These are phyloP conservation scores for Petrolisthes cinctipes DNA, from an alignment of 2,888 invertebrate species.

Conservation along the genomic window DNA sequence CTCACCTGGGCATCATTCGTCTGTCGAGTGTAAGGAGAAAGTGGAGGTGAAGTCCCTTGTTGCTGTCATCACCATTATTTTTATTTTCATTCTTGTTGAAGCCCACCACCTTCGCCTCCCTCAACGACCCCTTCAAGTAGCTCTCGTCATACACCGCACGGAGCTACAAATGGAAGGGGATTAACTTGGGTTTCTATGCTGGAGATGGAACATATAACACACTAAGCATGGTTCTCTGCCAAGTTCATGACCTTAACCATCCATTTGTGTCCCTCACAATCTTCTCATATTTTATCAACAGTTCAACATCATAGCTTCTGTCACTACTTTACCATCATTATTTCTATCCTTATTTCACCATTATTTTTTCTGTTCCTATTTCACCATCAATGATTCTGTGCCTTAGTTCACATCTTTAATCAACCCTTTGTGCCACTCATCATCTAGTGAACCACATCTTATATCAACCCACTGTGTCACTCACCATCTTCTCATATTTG, in stretches of 20 bases:
- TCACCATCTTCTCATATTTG: constrained; percentile 64
- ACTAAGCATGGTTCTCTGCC: too few species aligned
- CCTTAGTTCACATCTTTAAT: too few species aligned
- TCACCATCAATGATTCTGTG: background rate
- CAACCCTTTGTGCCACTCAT: background rate
- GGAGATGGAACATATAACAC: too few species aligned
- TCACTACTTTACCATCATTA: background rate
- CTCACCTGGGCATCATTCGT: constrained; percentile 82
- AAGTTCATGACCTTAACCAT: background rate
- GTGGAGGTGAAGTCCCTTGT: constrained; percentile 81
- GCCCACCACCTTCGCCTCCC: constrained; percentile 75
- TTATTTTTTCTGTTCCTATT: background rate
- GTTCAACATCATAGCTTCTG: background rate
- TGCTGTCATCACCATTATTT: constrained; percentile 70
- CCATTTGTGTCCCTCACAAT: background rate
- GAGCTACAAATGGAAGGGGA: constrained; percentile 68
- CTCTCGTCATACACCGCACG: constrained; percentile 78
- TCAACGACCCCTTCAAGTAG: constrained; percentile 75
- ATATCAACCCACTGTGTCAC: background rate
- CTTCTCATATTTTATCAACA: background rate
- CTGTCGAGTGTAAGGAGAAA: constrained; percentile 84
- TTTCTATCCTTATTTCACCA: background rate
- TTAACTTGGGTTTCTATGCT: too few species aligned
- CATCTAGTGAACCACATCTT: background rate
- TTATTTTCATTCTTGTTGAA: constrained; percentile 73